These are phyloP conservation scores for Entomyzon cyanotis DNA, from an alignment of 2,113 vertebrate species.

Conservation along the genomic window DNA sequence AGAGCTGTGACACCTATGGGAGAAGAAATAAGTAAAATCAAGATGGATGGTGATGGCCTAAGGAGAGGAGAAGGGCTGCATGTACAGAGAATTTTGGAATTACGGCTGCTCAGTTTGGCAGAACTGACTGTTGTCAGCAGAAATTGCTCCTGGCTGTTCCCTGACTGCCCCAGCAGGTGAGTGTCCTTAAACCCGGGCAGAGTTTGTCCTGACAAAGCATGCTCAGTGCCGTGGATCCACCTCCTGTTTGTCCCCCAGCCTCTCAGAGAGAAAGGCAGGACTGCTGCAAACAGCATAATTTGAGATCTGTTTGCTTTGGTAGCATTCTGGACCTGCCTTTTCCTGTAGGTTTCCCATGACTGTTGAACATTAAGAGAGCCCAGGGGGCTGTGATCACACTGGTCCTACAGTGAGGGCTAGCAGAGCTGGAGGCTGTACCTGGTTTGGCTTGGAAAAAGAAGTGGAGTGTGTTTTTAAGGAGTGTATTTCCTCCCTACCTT, in stretches of 20 bases:
- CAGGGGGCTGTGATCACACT: background rate
- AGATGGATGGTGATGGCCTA: background rate
- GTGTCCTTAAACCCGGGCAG: background rate
- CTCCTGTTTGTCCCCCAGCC: background rate
- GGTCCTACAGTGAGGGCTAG: background rate
- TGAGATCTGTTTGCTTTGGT: background rate
- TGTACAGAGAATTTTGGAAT: background rate
- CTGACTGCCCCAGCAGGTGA: background rate
- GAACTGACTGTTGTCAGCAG: background rate
- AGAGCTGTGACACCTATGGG: background rate
- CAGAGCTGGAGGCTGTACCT: background rate
- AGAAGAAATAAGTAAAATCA: background rate
- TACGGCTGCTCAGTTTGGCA: background rate
- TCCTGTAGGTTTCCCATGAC: background rate
- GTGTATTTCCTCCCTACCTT: background rate
- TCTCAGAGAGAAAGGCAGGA: background rate
- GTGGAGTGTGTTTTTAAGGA: conserved; percentile 53
- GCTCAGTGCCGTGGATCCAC: background rate
- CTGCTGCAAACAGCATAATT: background rate
- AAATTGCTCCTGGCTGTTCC: background rate
- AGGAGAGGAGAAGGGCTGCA: background rate
- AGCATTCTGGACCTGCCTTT: background rate
- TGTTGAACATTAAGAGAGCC: background rate
- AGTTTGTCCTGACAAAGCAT: background rate
- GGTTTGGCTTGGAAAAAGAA: conserved; percentile 13